Evolutionary conservation across 2,113 vertebrate species (phyloP).

Genomic region (Centropus unirufus): DNA sequence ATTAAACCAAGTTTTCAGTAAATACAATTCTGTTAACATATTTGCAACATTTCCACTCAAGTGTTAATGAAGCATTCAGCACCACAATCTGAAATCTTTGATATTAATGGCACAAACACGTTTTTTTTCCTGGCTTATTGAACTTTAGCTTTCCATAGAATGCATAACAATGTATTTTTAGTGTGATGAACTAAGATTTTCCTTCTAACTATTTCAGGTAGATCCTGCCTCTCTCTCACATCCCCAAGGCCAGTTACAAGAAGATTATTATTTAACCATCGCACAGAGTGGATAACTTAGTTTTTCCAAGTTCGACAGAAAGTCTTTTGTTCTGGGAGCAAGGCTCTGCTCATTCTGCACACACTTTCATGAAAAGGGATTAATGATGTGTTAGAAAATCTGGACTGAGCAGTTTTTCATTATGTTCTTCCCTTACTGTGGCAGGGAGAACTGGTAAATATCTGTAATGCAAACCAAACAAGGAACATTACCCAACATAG

Average conservation of each 20-base stretch:
- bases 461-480: not conserved
- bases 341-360: not conserved
- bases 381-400: not conserved
- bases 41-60: not conserved
- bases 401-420: not conserved
- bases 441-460: not conserved
- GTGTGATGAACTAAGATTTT: not conserved
- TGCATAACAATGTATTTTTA: not conserved
- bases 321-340: not conserved
- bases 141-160: not conserved
- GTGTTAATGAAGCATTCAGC: not conserved
- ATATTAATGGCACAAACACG: not conserved
- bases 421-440: not conserved
- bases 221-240: not conserved
- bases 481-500: not conserved
- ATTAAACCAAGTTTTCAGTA: not conserved
- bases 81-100: not conserved
- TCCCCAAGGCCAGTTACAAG: not conserved
- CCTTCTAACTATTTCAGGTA: not conserved
- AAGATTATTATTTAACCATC: not conserved
- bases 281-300: not conserved
- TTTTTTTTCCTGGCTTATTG: not conserved
- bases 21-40: not conserved
- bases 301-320: not conserved
- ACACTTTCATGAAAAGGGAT: not conserved